Evolutionary conservation across 1,140 invertebrate species (phyloP).

Genomic region (Copidosoma floridanum): DNA sequence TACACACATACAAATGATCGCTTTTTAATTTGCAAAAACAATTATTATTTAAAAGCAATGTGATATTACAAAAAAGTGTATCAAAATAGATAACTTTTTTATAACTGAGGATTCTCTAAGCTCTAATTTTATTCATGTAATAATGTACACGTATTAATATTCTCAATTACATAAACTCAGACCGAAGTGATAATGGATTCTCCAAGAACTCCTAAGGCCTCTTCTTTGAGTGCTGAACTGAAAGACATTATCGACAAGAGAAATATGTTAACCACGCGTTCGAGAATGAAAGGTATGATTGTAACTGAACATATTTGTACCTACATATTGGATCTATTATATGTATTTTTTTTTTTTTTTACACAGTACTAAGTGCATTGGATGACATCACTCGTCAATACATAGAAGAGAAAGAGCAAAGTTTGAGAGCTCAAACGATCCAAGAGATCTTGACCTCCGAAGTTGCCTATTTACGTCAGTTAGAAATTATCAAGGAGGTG

Average conservation of each 20-base stretch:
- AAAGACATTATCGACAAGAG: slow-evolving; percentile 61
- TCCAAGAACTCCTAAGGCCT: slow-evolving; percentile 49
- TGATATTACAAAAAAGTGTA: no score
- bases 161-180: no score
- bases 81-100: no score
- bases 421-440: slow-evolving; percentile 58
- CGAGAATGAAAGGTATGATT: slow-evolving; percentile 62
- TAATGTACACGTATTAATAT: no score
- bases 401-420: slow-evolving; percentile 50
- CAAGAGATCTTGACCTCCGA: slow-evolving; percentile 73
- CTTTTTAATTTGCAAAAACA: no score
- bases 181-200: no score
- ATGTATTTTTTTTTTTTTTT: slow-evolving; percentile 25
- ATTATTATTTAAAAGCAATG: no score
- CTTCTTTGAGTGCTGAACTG: slow-evolving; percentile 62
- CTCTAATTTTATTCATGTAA: no score
- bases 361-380: slow-evolving; percentile 54
- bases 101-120: no score
- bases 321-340: no score
- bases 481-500: slow-evolving; percentile 66
- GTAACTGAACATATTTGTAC: no score
- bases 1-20: no score
- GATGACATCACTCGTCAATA: slow-evolving; percentile 54
- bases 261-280: slow-evolving; percentile 64
- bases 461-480: slow-evolving; percentile 66